Conservation (phyloP, 1,140 invertebrate species). For the Dendroctonus ponderosae region DNA sequence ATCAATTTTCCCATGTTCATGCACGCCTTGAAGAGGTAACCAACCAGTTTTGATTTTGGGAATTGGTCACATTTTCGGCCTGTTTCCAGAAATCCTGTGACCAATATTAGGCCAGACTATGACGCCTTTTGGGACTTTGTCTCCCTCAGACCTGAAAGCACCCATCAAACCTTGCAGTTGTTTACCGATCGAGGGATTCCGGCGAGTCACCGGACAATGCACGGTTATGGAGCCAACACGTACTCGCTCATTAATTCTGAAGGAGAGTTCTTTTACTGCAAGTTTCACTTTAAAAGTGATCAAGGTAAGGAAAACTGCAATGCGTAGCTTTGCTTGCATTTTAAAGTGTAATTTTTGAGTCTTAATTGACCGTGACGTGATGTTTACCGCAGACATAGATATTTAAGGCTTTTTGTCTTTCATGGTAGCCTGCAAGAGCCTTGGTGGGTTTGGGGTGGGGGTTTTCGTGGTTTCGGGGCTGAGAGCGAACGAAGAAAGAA, state of each 20-base stretch:
- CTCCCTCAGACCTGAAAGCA: slow-evolving; percentile 74
- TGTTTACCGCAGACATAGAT: too few species aligned
- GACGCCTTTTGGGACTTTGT: slow-evolving; percentile 93
- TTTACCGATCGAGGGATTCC: slow-evolving; percentile 84
- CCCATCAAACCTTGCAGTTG: slow-evolving; percentile 77
- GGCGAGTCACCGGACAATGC: slow-evolving; percentile 84
- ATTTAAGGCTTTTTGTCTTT: too few species aligned
- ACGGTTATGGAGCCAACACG: slow-evolving; percentile 88
- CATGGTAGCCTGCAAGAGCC: too few species aligned
- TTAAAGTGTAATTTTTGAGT: not conserved
- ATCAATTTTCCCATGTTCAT: slow-evolving; percentile 81
- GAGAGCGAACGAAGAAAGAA: too few species aligned
- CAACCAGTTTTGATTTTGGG: not conserved
- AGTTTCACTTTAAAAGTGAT: slow-evolving; percentile 86
- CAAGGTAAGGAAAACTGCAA: slow-evolving; percentile 57
- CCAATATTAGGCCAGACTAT: slow-evolving; percentile 74
- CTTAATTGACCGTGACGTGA: too few species aligned
- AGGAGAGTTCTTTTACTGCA: slow-evolving; percentile 72
- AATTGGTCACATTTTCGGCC: not conserved
- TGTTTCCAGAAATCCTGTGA: slow-evolving; percentile 68
- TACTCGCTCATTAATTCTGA: slow-evolving; percentile 81
- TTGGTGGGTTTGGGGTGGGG: too few species aligned
- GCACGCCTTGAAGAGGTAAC: slow-evolving; percentile 75
- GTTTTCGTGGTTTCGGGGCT: too few species aligned
- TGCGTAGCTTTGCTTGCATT: slow-evolving; percentile 10